Conservation (phyloP, 2,888 invertebrate genomes). For the Homarus gammarus region DNA sequence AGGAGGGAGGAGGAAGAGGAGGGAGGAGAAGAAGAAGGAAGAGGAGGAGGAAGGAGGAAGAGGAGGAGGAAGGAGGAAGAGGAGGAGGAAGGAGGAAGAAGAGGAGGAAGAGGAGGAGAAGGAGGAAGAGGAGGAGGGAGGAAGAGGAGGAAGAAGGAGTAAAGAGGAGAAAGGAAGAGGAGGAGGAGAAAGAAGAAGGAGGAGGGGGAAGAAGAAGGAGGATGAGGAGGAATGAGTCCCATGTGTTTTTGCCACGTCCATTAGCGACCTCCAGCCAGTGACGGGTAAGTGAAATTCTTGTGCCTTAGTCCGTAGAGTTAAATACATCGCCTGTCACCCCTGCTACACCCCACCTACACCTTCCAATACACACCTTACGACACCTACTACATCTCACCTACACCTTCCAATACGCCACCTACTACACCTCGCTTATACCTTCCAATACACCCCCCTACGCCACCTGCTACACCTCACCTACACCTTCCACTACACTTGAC, state of each 20-base stretch:
- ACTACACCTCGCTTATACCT: background rate
- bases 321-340: background rate
- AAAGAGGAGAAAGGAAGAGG: background rate
- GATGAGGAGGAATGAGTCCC: no score
- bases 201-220: constrained; percentile 13
- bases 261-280: no score
- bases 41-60: constrained; percentile 26
- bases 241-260: no score
- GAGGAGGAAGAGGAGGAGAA: background rate
- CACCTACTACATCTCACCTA: background rate
- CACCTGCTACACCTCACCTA: background rate
- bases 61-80: background rate
- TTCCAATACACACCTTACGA: no score
- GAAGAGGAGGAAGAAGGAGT: background rate
- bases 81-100: background rate
- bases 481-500: background rate
- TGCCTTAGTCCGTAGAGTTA: no score
- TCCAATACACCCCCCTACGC: background rate
- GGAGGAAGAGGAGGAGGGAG: background rate
- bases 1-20: background rate
- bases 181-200: constrained; percentile 7
- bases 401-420: no score
- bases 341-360: background rate
- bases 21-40: constrained; percentile 18
- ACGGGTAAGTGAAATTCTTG: no score